A percentile compares a stretch with the other conserved stretches of the same genome.
phyloP scores from a whole-genome alignment of 1,140 invertebrate genomes.

The Ylistrum balloti region DNA sequence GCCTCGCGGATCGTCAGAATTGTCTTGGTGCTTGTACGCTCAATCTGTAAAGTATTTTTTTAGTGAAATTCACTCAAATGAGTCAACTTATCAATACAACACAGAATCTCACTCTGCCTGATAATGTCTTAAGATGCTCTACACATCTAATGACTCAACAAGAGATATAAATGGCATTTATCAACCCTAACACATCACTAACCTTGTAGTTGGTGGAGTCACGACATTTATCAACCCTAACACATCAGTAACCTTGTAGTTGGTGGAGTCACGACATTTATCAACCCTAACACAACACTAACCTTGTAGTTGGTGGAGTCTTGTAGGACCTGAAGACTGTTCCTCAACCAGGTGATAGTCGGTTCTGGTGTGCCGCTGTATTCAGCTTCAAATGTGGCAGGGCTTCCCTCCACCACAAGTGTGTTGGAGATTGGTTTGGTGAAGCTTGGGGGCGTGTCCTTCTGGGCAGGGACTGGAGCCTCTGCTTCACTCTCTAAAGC shows the following conservation, averaged over 20 bases:
- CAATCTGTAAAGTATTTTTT: conserved; percentile 77
- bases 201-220: too few relatives aligned
- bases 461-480: conserved; percentile 89
- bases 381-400: conserved; percentile 96
- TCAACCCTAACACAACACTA: neutral
- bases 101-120: too few relatives aligned
- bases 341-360: conserved; percentile 98
- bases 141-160: too few relatives aligned
- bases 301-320: conserved; percentile 79
- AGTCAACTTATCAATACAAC: too few relatives aligned
- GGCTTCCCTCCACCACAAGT: conserved; percentile 82
- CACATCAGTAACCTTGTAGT: too few relatives aligned
- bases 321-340: conserved; percentile 87
- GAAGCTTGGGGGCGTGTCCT: conserved; percentile 96
- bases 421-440: conserved; percentile 86
- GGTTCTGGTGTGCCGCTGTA: conserved; percentile 97
- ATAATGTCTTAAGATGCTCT: too few relatives aligned
- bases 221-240: too few relatives aligned
- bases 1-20: conserved; percentile 84
- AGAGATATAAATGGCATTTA: too few relatives aligned
- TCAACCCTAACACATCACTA: too few relatives aligned
- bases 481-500: conserved; percentile 92
- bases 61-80: too few relatives aligned
- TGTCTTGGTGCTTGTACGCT: conserved; percentile 73
- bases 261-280: too few relatives aligned